Evolutionary conservation across 2,113 vertebrate genomes (phyloP).

Genomic region (human (Homo sapiens)): GRCh38 chrX:114786501-114787000

Average conservation of each 20-base stretch:
- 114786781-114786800: not conserved
- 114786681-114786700: not conserved
- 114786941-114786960: not conserved
- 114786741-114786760: not conserved
- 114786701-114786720: constrained; percentile 2
- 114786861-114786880: too few relatives aligned
- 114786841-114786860: not conserved
- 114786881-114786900: too few relatives aligned
- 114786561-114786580: not conserved
- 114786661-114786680: not conserved
- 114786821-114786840: not conserved
- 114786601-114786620: too few relatives aligned
- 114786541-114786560: not conserved
- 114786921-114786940: not conserved
- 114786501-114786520: not conserved
- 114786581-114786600: not conserved
- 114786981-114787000: not conserved
- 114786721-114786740: not conserved
- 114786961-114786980: constrained; percentile 32
- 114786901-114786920: not conserved
- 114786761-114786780: not conserved
- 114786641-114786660: not conserved
- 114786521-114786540: not conserved
- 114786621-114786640: not conserved
- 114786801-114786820: not conserved